Conservation (phyloP, 2,797 vertebrate genomes). For the Pangasius krempfi region DNA sequence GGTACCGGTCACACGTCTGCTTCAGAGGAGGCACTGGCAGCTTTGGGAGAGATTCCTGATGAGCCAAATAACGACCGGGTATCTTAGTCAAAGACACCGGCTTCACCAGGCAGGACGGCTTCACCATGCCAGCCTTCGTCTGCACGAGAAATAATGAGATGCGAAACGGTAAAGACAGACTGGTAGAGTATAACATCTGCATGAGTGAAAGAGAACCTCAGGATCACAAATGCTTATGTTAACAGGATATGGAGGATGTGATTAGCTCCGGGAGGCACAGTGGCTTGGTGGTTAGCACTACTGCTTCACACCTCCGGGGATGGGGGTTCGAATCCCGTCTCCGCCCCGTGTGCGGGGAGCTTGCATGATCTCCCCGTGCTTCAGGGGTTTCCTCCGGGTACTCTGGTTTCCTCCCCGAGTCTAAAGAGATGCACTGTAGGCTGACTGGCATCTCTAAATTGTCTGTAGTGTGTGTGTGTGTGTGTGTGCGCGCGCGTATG, state of each 20-base stretch:
- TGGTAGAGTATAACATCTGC: not conserved
- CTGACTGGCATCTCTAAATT: too few relatives aligned
- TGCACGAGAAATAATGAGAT: conserved; percentile 25
- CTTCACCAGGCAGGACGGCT: conserved; percentile 81
- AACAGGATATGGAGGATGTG: not conserved
- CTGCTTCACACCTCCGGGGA: too few relatives aligned
- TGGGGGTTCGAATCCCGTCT: too few relatives aligned
- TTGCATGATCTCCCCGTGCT: too few relatives aligned
- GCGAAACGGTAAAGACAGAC: not conserved
- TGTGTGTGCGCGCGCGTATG: too few relatives aligned
- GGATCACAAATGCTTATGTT: not conserved
- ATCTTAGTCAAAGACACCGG: conserved; percentile 78
- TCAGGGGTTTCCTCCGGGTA: too few relatives aligned
- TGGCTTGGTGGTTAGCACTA: too few relatives aligned
- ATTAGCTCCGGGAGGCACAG: not conserved
- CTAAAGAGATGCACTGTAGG: too few relatives aligned
- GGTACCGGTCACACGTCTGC: conserved; percentile 88
- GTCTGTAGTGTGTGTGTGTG: too few relatives aligned
- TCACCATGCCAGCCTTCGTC: conserved; percentile 69
- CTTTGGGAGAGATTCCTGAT: conserved; percentile 83
- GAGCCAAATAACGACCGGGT: conserved; percentile 80
- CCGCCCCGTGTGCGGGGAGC: too few relatives aligned
- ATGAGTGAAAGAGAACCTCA: not conserved
- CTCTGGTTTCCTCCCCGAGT: too few relatives aligned
- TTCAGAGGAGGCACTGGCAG: conserved; percentile 87